Base-by-base conservation (phyloP, 2,797 vertebrate species). In the Mustela erminea region DNA sequence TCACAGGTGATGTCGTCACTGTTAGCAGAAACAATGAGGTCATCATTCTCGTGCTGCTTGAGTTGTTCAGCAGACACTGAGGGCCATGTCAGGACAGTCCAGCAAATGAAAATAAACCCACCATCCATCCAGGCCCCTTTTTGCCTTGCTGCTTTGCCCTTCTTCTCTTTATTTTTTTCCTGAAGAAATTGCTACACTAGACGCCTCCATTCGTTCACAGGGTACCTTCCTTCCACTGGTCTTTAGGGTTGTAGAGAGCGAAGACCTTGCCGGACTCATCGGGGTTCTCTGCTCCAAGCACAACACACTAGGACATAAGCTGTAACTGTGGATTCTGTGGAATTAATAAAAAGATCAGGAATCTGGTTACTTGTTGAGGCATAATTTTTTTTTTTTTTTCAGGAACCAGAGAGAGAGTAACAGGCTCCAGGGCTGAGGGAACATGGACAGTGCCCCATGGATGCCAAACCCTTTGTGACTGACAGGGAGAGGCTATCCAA, bases 1-100 rank as follows among this genome's bases (percentile, higher is more conserved):
- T 46, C 90, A 29, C 0, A 0, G 82, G 56, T 58, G 32, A 77
- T 72, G n/a, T 41, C 87, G 46, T 74, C 62, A 4, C 95, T 84
- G 41, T 72, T 32, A 72, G 8, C 1, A 3, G 81, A 35, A 62
- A 93, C 52, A 43, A 25, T 5, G 17, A 29, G 58, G 64, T 52
- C 54, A 46, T 96, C 93, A 82, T 56, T 92, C 85, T 87, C 41
- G 25, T 5, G 25, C 38, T 52, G 83, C 20, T 60, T 95, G 93
- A 94, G 95, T 95, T 93, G 78, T 96, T 87, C 41, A 46, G 0
- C 8, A 35, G 86, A 86, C 58, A 66, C 75, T 0, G 0, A 83
- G 62, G 86, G 43, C 84, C 72, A 2, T 54, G 77, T 92, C 81
- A 80, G 18, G 8, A 46, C 27, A 43, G 90, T 62, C 49, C 74